Evolutionary conservation across 2,888 invertebrate genomes (phyloP), one percentile per base, ranked within the genome.

Genomic region (Amiota minor): DNA sequence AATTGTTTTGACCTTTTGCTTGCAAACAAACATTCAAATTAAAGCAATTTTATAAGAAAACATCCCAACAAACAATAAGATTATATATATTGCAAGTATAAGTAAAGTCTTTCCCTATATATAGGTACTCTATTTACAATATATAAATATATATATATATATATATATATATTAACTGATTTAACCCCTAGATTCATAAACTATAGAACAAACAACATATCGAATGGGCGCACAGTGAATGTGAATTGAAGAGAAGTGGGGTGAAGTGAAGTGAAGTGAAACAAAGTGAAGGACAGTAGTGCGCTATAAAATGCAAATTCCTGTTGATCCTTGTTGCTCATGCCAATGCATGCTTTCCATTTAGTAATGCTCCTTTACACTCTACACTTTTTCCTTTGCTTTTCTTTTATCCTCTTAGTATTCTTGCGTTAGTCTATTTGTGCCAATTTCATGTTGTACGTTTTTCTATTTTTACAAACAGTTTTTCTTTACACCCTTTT

Each of bases 301-400:
- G 82, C 86, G 77, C 86, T 80, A 82, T 83, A 84, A 85, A 84
- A 83, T 83, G 83, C 86, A 85, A 83, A 83, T 83, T 83, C 83
- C 80, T 82, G 84, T 79, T 84, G 86, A 83, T 83, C 83, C 84
- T 79, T 83, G 82, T 84, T 76, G 77, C 79, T 84, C 77, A 80
- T 83, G 86, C 83, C 79, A 82, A 68, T 76, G 86, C 85, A 85
- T 83, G 69, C 72, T 76, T 80, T 83, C 77, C 85, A 80, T 83
- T 84, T 81, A 79, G 77, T 74, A 35, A 35, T 8, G 35, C 35
- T 35, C 35, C 6, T 35, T 35, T 35, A 67, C 9, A 16, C 53
- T 35, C 20, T 47, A 35, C n/a, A n/a, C 35, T 35, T 12, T 45
- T 70, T 59, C 70, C 45, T 4, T 35, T 35, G 35, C 35, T 6